phyloP scores from a whole-genome alignment of 1,140 invertebrate genomes.

The Solenopsis fugax region DNA sequence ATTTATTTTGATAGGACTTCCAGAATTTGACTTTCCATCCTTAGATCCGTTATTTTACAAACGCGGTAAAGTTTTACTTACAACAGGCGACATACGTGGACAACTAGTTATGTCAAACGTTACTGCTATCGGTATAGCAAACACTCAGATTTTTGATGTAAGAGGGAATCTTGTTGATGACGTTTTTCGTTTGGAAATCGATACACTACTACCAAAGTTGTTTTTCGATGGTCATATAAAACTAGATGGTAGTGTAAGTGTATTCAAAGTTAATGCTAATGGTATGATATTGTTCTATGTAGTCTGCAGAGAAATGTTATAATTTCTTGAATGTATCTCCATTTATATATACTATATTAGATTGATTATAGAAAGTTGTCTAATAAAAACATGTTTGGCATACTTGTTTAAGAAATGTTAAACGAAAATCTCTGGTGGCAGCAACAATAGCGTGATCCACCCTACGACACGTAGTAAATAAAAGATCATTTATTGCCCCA shows the following conservation, averaged over 20 bases:
- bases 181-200: background rate
- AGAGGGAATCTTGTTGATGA: background rate
- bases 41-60: constrained; percentile 7
- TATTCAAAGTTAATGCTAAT: background rate
- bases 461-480: too few relatives aligned
- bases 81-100: background rate
- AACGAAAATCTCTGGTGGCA: too few relatives aligned
- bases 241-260: background rate
- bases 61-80: background rate
- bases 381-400: too few relatives aligned
- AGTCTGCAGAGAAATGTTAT: too few relatives aligned
- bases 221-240: background rate
- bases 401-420: too few relatives aligned
- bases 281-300: too few relatives aligned
- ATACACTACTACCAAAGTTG: background rate
- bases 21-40: background rate
- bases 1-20: background rate
- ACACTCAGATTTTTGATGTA: background rate
- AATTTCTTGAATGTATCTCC: too few relatives aligned
- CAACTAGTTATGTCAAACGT: background rate
- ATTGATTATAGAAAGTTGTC: too few relatives aligned
- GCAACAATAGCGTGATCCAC: too few relatives aligned
- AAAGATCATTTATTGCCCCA: too few relatives aligned
- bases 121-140: background rate
- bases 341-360: too few relatives aligned